Conservation (phyloP, 2,888 invertebrate species). For the Sclerodermus sp. region DNA sequence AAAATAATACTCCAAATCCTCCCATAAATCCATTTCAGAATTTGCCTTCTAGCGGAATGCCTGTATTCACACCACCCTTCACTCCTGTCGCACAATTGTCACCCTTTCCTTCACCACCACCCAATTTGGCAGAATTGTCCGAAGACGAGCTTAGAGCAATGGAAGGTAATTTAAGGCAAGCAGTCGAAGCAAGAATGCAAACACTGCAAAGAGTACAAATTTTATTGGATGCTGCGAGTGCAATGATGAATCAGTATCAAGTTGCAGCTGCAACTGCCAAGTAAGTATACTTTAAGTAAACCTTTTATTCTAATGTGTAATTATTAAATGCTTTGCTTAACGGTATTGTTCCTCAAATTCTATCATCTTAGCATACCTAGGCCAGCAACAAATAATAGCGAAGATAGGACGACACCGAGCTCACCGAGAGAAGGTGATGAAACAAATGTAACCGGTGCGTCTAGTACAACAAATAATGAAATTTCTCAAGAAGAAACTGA, state of each 20-base stretch:
- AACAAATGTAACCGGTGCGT: conserved; percentile 7
- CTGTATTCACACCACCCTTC: conserved; percentile 62
- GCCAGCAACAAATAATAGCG: conserved; percentile 20
- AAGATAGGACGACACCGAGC: conserved; percentile 6
- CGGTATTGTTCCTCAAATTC: background rate
- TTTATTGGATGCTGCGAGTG: conserved; percentile 88
- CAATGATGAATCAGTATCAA: conserved; percentile 93
- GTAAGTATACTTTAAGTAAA: conserved; percentile 32
- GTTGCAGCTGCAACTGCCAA: conserved; percentile 64
- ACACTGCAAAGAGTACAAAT: conserved; percentile 82
- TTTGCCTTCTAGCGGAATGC: conserved; percentile 42
- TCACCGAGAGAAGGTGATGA: conserved; percentile 3
- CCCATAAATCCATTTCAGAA: conserved; percentile 36
- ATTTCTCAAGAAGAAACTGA: conserved; percentile 1
- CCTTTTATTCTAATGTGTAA: background rate
- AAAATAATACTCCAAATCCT: conserved; percentile 24
- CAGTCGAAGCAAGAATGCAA: conserved; percentile 89
- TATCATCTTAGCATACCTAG: conserved; percentile 41
- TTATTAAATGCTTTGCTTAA: background rate
- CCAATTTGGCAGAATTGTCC: conserved; percentile 72
- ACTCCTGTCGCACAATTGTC: conserved; percentile 62
- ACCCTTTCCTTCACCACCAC: conserved; percentile 78
- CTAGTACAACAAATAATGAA: conserved; percentile 8
- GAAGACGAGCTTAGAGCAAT: conserved; percentile 83
- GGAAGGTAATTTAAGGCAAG: conserved; percentile 86